Percentiles rank a stretch among this genome's conserved stretches.
Conservation (phyloP, 1,140 invertebrate genomes). For the Pantala flavescens region DNA sequence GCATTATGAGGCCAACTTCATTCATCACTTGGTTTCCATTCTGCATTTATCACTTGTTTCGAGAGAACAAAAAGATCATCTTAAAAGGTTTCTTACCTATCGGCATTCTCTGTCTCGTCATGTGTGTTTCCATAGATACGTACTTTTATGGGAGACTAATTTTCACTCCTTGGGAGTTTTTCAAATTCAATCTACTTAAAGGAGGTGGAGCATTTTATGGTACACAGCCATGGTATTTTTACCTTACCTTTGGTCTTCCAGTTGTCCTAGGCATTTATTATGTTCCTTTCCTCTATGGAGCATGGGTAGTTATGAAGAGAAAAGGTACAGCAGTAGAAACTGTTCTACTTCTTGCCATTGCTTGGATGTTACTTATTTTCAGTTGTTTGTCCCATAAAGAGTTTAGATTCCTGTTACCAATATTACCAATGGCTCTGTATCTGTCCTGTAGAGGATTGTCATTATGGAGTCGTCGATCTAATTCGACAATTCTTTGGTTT, state of each 20-base stretch:
- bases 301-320: slow-evolving; percentile 37
- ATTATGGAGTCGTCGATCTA: slow-evolving; percentile 43
- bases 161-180: slow-evolving; percentile 76
- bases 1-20: slow-evolving; percentile 69
- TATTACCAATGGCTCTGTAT: slow-evolving; percentile 72
- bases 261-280: slow-evolving; percentile 55
- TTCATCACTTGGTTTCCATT: slow-evolving; percentile 71
- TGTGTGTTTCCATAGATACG: slow-evolving; percentile 56
- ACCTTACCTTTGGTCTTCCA: slow-evolving; percentile 57
- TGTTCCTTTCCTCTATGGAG: slow-evolving; percentile 49
- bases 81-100: slow-evolving; percentile 26
- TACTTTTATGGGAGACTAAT: slow-evolving; percentile 59
- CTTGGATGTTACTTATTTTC: slow-evolving; percentile 48
- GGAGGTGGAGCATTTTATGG: slow-evolving; percentile 75
- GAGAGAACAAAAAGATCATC: slow-evolving; percentile 13
- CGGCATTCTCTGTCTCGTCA: slow-evolving; percentile 18
- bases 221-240: slow-evolving; percentile 71
- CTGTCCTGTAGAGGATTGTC: slow-evolving; percentile 47
- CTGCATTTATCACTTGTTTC: slow-evolving; percentile 47
- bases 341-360: slow-evolving; percentile 37
- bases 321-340: slow-evolving; percentile 37
- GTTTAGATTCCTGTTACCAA: slow-evolving; percentile 77
- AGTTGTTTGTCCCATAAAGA: slow-evolving; percentile 81
- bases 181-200: slow-evolving; percentile 67
- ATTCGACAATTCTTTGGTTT: slow-evolving; percentile 33